Evolutionary conservation across 2,113 vertebrate species (phyloP).

Genomic region (Pangasianodon gigas): DNA sequence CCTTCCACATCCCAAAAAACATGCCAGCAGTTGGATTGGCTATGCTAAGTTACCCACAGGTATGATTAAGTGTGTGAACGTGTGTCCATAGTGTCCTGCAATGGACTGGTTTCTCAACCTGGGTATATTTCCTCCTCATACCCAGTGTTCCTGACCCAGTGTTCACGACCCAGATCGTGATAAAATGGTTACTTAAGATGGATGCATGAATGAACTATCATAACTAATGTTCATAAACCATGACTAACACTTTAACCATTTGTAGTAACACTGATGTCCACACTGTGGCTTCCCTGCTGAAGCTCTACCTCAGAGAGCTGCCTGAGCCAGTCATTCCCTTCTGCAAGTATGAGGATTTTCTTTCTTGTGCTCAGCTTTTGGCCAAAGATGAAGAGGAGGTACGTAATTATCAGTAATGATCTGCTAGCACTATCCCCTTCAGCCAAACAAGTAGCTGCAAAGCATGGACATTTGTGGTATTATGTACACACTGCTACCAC

Average conservation of each 20-base stretch:
- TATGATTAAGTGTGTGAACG: not conserved
- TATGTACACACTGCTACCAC: not conserved
- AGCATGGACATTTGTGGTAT: not conserved
- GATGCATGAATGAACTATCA: not conserved
- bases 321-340: constrained; percentile 95
- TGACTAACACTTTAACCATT: not conserved
- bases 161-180: not conserved
- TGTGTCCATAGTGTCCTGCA: not conserved
- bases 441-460: not conserved
- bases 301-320: constrained; percentile 92
- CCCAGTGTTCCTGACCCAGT: not conserved
- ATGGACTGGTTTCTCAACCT: not conserved
- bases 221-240: not conserved
- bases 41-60: too few relatives aligned
- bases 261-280: constrained; percentile 92
- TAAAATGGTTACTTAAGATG: not conserved
- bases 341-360: constrained; percentile 92
- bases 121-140: not conserved
- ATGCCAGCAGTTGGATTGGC: not conserved
- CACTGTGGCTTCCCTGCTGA: constrained; percentile 94
- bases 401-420: constrained; percentile 54
- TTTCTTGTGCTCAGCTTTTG: constrained; percentile 90
- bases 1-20: not conserved
- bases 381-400: constrained; percentile 94
- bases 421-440: not conserved